Evolutionary conservation across 2,113 vertebrate species (phyloP).

Genomic region (Passer montanus): DNA sequence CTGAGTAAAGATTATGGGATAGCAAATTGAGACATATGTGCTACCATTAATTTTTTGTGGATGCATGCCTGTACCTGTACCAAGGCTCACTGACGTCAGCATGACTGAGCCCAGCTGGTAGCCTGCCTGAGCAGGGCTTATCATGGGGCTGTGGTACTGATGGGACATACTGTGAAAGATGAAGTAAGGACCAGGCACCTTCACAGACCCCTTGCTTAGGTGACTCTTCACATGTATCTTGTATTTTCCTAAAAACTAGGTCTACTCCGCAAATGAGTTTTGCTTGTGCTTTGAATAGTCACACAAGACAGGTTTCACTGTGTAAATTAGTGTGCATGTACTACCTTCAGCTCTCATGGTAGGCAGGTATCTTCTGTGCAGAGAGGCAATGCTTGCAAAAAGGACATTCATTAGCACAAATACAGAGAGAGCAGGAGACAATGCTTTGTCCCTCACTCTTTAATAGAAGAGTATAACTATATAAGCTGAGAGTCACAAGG

Average conservation of each 20-base stretch:
- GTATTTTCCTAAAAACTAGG: neutral
- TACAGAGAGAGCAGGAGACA: neutral
- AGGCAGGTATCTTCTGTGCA: neutral
- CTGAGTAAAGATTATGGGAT: slow-evolving; percentile 26
- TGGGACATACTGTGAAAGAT: neutral
- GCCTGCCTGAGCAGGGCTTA: neutral
- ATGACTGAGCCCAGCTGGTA: neutral
- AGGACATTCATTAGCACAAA: neutral
- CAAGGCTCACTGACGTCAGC: neutral
- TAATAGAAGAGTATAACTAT: neutral
- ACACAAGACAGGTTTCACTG: neutral
- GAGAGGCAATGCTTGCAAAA: neutral
- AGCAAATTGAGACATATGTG: neutral
- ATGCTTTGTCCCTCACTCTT: neutral
- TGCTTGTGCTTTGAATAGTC: slow-evolving; percentile 24
- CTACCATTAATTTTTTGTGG: neutral
- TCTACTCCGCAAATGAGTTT: neutral
- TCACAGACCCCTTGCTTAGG: neutral
- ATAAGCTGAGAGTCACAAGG: neutral
- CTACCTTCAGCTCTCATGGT: neutral
- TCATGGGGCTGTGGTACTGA: neutral
- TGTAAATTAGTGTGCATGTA: neutral
- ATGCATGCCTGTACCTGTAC: neutral
- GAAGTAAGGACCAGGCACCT: neutral
- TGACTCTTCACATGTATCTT: neutral